phyloP scores from a whole-genome alignment of 2,888 invertebrate species.

The Cryptocephalus primarius region DNA sequence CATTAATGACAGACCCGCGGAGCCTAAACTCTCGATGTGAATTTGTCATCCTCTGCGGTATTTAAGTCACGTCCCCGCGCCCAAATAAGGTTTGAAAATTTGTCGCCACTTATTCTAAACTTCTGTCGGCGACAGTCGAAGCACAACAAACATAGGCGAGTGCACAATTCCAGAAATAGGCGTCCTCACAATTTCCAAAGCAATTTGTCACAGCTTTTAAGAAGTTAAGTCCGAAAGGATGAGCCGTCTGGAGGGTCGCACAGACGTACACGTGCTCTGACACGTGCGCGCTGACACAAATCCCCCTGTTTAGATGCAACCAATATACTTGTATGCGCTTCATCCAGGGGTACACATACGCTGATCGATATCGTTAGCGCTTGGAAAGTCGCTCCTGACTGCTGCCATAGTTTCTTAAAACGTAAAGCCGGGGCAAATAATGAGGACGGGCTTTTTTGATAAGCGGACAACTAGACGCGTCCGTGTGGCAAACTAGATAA shows the following conservation, averaged over 20 bases:
- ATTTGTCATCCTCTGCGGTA: neutral
- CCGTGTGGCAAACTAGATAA: too few species aligned
- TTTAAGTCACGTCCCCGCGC: neutral
- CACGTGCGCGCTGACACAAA: slow-evolving; percentile 11
- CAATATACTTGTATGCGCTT: slow-evolving; percentile 4
- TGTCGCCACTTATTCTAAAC: neutral
- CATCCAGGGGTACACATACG: too few species aligned
- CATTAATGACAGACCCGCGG: too few species aligned
- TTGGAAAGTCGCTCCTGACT: too few species aligned
- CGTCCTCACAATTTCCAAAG: slow-evolving; percentile 9
- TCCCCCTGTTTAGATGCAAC: slow-evolving; percentile 7
- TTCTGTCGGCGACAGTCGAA: neutral
- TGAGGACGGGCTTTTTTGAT: too few species aligned
- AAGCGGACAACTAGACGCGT: too few species aligned
- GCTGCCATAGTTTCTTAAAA: too few species aligned
- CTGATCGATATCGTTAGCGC: too few species aligned
- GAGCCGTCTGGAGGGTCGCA: too few species aligned
- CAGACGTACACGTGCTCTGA: slow-evolving; percentile 8
- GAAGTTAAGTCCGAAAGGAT: slow-evolving; percentile 8
- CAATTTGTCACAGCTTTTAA: slow-evolving; percentile 16
- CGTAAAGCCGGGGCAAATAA: too few species aligned
- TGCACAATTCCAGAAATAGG: slow-evolving; percentile 6
- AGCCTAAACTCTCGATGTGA: neutral
- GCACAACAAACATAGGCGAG: neutral
- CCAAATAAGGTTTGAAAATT: neutral